Conservation (phyloP, 2,113 vertebrate species). For the Sarotherodon lohbergeri region DNA sequence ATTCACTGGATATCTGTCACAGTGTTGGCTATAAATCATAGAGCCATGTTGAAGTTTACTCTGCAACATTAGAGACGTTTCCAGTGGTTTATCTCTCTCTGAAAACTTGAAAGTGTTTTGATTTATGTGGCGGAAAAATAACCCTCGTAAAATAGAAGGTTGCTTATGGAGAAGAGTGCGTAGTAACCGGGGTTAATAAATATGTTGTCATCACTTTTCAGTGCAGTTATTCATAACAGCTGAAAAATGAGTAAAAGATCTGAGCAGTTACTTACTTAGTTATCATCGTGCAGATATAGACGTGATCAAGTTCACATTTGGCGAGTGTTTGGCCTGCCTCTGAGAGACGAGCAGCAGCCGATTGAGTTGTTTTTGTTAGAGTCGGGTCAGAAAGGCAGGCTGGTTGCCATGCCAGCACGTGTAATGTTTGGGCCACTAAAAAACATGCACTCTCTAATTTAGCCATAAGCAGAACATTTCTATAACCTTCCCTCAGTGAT, state of each 20-base stretch:
- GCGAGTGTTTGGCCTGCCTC: not conserved
- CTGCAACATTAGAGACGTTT: conserved; percentile 11
- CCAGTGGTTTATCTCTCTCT: not conserved
- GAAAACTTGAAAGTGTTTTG: not conserved
- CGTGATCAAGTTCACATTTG: not conserved
- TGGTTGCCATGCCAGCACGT: conserved; percentile 25
- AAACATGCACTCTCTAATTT: conserved; percentile 56
- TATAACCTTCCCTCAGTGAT: conserved; percentile 47
- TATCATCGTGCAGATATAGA: not conserved
- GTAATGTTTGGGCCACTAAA: conserved; percentile 40
- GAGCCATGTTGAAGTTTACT: conserved; percentile 12
- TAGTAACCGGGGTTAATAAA: not conserved
- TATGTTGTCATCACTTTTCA: not conserved
- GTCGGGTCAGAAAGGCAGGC: not conserved
- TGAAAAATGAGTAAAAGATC: not conserved
- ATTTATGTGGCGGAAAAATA: not conserved
- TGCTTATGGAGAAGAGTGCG: not conserved
- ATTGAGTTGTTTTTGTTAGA: not conserved
- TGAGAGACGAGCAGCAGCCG: not conserved
- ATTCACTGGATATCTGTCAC: conserved; percentile 47
- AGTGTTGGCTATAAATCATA: conserved; percentile 45
- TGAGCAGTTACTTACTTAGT: not conserved
- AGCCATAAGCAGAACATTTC: conserved; percentile 43
- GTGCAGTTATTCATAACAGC: not conserved
- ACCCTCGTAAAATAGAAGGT: not conserved